A percentile compares a stretch with the other conserved stretches of the same genome.
These are phyloP conservation scores for Circaetus cinerascens DNA, from an alignment of 2,113 vertebrate species.

Conservation along the genomic window DNA sequence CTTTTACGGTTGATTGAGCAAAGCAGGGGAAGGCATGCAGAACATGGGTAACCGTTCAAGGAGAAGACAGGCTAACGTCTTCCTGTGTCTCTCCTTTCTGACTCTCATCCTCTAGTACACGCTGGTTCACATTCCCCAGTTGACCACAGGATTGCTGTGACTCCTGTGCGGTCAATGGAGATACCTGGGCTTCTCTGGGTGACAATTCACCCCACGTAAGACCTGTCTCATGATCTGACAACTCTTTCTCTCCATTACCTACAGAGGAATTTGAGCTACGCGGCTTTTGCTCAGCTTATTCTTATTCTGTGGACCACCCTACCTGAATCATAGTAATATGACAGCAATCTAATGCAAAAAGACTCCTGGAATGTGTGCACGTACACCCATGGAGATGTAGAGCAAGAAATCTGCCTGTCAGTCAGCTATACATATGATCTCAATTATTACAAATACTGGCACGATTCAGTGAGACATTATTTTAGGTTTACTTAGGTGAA, in stretches of 20 bases:
- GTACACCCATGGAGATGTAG: fast-evolving
- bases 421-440: neutral
- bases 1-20: neutral
- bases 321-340: neutral
- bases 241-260: neutral
- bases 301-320: neutral
- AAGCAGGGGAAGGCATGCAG: neutral
- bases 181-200: neutral
- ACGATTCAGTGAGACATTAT: neutral
- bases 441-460: neutral
- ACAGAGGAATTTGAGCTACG: fast-evolving
- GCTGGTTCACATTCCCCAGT: fast-evolving
- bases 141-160: neutral
- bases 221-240: no score
- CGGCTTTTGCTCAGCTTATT: neutral
- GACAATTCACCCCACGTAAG: neutral
- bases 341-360: neutral
- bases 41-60: neutral
- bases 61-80: neutral
- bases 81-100: neutral
- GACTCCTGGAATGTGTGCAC: neutral
- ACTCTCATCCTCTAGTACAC: neutral
- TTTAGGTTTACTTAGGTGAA: neutral
- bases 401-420: neutral
- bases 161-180: neutral